phyloP scores from a whole-genome alignment of 2,113 vertebrate genomes.

The Hypocryptadius cinnamomeus region DNA sequence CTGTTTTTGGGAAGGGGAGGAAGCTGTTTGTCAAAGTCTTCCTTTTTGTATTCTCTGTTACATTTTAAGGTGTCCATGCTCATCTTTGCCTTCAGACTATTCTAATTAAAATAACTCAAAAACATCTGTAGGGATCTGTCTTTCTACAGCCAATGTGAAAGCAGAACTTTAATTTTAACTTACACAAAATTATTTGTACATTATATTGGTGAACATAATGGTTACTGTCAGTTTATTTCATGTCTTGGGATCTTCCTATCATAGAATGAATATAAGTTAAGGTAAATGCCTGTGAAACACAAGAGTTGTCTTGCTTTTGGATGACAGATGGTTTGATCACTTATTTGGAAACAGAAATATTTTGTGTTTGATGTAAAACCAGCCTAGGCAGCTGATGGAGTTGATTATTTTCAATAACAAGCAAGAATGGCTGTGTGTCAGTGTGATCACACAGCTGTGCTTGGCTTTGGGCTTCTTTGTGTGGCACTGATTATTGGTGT shows the following conservation, averaged over 20 bases:
- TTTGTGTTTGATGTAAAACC: neutral
- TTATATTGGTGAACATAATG: neutral
- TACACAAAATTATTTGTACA: neutral
- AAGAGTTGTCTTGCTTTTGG: neutral
- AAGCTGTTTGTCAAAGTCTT: neutral
- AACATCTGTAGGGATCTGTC: neutral
- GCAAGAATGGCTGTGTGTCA: neutral
- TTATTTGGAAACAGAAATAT: neutral
- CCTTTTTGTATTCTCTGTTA: neutral
- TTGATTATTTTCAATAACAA: neutral
- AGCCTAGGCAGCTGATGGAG: neutral
- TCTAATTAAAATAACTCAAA: neutral
- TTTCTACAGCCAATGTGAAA: neutral
- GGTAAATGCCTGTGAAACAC: neutral
- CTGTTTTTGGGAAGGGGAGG: neutral
- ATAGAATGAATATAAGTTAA: neutral
- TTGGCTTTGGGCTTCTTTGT: neutral
- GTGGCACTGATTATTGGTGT: neutral
- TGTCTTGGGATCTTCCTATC: neutral
- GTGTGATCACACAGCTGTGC: neutral
- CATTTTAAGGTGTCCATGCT: neutral
- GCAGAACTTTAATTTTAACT: neutral
- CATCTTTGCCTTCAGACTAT: neutral
- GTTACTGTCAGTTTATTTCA: neutral
- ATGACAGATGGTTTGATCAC: neutral